Evolutionary conservation across 2,888 invertebrate genomes (phyloP), one percentile per base, ranked within the genome.

Genomic region (Hypolimnas misippus): DNA sequence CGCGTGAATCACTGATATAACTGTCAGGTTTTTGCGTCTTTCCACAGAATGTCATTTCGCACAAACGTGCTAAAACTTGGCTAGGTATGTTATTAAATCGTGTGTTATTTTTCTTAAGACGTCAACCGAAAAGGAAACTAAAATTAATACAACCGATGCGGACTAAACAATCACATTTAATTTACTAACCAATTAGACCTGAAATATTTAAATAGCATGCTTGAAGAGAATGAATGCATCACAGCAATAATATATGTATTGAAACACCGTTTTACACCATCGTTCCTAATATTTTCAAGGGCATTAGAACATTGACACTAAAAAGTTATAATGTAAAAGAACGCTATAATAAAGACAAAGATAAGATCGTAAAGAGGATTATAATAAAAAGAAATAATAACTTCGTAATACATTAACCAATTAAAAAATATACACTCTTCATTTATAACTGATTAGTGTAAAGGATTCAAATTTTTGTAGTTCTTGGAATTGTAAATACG

Each of bases 1-100:
- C 76, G 74, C 76, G 84, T 89, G 88, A 91, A 82, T 90, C 89
- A 90, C 77, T 79, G 75, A 81, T 83, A 79, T 89, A 90, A 90
- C 91, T 89, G 90, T 90, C 81, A 66, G 81, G 81, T 85, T 87
- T 84, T 85, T 81, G 75, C 76, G 69, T 82, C 77, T 83, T 86
- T 83, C 82, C 80, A 75, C 70, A 75, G 79, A 81, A 72, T 83
- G 78, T 88, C 87, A 84, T 78, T 79, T 87, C 82, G 79, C 83
- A 76, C 79, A 76, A 68, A 76, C 70, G 75, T 81, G 87, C 84
- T 86, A 89, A 89, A 83, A 55, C 44, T 62, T 35, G 44, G 33
- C 51, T 51, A 52, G 38, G 19, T 35, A 38, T 55, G 35, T 29
- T 44, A 57, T 51, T 46, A 31, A 46, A 58, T 29, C 17, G 16